phyloP scores from a whole-genome alignment of 2,797 vertebrate genomes.

The Pygocentrus nattereri region DNA sequence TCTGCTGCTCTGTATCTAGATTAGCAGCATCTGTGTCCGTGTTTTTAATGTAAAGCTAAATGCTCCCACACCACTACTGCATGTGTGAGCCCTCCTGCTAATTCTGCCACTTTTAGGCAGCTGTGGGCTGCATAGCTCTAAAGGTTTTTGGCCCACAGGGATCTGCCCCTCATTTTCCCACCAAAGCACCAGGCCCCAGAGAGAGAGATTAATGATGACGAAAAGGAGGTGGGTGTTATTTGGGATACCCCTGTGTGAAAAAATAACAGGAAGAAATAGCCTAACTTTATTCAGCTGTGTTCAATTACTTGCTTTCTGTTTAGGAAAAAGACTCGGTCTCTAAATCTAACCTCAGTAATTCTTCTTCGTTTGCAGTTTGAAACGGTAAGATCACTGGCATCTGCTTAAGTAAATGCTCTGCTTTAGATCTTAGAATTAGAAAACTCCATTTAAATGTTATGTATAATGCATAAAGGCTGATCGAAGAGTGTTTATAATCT shows the following conservation, averaged over 20 bases:
- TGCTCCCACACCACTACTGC: neutral
- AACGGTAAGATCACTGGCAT: neutral
- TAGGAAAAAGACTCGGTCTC: neutral
- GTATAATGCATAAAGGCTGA: constrained; percentile 1
- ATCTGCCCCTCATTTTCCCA: constrained; percentile 77
- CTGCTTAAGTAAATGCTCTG: neutral
- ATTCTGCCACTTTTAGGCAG: constrained; percentile 48
- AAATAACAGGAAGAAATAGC: neutral
- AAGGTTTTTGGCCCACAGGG: constrained; percentile 66
- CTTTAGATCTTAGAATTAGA: neutral
- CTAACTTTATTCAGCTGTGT: neutral
- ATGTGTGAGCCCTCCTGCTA: neutral
- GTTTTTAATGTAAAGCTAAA: neutral
- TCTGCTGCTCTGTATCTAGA: neutral
- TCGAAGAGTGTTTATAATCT: constrained; percentile 42
- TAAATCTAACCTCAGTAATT: neutral
- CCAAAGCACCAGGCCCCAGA: constrained; percentile 51
- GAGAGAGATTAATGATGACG: constrained; percentile 58
- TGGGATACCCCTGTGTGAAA: constrained; percentile 58
- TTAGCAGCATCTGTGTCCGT: neutral
- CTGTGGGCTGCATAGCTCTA: constrained; percentile 67
- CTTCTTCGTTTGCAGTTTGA: constrained; percentile 1
- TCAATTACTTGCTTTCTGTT: neutral
- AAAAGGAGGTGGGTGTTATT: constrained; percentile 58
- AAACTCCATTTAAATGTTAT: neutral